Percentiles rank a stretch among this genome's conserved stretches.
These are phyloP conservation scores for Ceuthmochares aereus DNA, from an alignment of 2,113 vertebrate genomes.

Conservation along the genomic window DNA sequence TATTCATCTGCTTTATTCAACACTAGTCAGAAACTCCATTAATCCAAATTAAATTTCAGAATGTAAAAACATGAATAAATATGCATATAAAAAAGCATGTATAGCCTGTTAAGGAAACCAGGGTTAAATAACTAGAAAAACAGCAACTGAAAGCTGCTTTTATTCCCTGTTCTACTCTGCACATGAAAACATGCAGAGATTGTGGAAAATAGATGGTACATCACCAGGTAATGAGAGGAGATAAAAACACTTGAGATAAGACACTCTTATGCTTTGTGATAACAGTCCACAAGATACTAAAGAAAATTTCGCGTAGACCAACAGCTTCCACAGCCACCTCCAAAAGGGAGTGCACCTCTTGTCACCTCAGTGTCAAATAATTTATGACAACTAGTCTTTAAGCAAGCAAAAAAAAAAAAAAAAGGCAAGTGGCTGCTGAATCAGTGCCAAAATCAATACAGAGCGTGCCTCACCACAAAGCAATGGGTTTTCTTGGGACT, in stretches of 20 bases:
- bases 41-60: neutral
- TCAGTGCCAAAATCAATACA: constrained; percentile 8
- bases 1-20: neutral
- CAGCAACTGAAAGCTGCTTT: neutral
- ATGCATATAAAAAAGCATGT: accelerated
- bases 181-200: accelerated
- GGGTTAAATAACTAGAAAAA: neutral
- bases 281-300: neutral
- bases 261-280: neutral
- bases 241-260: neutral
- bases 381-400: neutral
- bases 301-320: neutral
- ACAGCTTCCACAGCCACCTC: neutral
- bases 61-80: neutral
- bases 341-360: neutral
- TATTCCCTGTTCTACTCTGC: neutral
- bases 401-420: neutral
- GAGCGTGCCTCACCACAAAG: constrained; percentile 18
- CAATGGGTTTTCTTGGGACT: neutral
- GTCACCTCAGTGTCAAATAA: neutral
- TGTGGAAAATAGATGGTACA: neutral
- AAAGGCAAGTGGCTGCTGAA: neutral
- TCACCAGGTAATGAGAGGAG: neutral
- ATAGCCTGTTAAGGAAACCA: neutral
- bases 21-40: neutral